Conservation (phyloP, 2,888 invertebrate species). For the Scaptomyza polygonia region DNA sequence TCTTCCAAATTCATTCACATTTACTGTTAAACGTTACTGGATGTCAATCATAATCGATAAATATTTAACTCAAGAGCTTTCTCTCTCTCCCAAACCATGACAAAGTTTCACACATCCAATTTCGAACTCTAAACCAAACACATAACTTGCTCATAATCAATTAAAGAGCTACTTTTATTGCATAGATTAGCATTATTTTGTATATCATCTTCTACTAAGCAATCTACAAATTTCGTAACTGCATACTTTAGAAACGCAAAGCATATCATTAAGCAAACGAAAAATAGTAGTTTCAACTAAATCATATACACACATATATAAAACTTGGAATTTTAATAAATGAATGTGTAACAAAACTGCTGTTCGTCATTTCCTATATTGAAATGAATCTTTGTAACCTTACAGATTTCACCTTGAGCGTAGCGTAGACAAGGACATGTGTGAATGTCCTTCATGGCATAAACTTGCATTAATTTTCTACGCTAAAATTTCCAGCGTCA, state of each 20-base stretch:
- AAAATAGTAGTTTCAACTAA: slow-evolving; percentile 50
- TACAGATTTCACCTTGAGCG: slow-evolving; percentile 43
- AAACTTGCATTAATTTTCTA: slow-evolving; percentile 55
- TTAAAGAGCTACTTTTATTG: slow-evolving; percentile 8
- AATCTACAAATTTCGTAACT: slow-evolving; percentile 46
- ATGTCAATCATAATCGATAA: slow-evolving; percentile 51
- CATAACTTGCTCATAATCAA: slow-evolving; percentile 34
- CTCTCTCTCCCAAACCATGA: slow-evolving; percentile 54
- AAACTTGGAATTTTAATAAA: slow-evolving; percentile 66
- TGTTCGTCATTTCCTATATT: not conserved
- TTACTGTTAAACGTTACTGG: slow-evolving; percentile 49
- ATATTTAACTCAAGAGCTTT: slow-evolving; percentile 42
- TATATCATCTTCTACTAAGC: slow-evolving; percentile 43
- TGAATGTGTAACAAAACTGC: slow-evolving; percentile 41
- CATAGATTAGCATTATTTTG: slow-evolving; percentile 33
- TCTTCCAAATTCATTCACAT: slow-evolving; percentile 6
- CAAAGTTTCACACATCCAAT: slow-evolving; percentile 37
- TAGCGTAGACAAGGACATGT: slow-evolving; percentile 40
- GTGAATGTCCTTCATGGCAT: slow-evolving; percentile 36
- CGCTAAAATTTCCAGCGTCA: slow-evolving; percentile 41
- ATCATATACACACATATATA: slow-evolving; percentile 47
- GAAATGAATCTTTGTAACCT: not conserved
- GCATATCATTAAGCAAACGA: slow-evolving; percentile 61
- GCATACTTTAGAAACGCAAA: slow-evolving; percentile 66
- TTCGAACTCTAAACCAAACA: slow-evolving; percentile 6